These are phyloP conservation scores for Nemoura dubitans DNA, from an alignment of 2,888 invertebrate genomes.

Conservation along the genomic window DNA sequence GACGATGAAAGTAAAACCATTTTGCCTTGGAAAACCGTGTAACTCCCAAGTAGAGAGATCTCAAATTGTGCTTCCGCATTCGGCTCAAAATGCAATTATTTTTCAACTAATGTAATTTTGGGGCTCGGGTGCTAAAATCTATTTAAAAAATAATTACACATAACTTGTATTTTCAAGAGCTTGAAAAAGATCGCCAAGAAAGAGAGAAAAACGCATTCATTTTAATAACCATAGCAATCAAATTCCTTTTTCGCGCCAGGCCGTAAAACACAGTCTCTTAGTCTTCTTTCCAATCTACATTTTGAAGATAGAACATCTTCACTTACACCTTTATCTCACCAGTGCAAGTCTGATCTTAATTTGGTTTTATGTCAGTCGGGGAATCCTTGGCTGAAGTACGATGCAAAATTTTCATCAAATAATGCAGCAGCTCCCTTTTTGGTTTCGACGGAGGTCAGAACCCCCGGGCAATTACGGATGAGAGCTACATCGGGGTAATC, in stretches of 20 bases:
- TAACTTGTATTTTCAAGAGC: background rate
- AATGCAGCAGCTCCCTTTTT: background rate
- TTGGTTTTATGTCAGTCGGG: background rate
- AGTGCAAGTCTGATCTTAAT: background rate
- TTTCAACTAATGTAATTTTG: no score
- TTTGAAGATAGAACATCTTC: background rate
- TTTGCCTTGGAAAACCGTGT: no score
- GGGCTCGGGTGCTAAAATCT: background rate
- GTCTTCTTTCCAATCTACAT: background rate
- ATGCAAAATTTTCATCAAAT: background rate
- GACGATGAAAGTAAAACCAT: no score
- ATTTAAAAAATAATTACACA: background rate
- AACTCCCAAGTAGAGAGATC: no score
- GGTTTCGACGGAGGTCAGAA: background rate
- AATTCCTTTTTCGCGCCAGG: background rate
- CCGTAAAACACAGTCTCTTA: background rate
- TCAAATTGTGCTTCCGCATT: no score
- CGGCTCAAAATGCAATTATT: no score
- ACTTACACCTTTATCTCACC: background rate
- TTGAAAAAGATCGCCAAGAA: background rate
- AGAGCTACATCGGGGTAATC: background rate
- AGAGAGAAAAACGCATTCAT: background rate
- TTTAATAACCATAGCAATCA: background rate
- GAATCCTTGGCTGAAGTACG: background rate
- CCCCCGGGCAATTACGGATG: background rate